phyloP scores from a whole-genome alignment of 2,888 invertebrate species.

The Orchesella flavescens region DNA sequence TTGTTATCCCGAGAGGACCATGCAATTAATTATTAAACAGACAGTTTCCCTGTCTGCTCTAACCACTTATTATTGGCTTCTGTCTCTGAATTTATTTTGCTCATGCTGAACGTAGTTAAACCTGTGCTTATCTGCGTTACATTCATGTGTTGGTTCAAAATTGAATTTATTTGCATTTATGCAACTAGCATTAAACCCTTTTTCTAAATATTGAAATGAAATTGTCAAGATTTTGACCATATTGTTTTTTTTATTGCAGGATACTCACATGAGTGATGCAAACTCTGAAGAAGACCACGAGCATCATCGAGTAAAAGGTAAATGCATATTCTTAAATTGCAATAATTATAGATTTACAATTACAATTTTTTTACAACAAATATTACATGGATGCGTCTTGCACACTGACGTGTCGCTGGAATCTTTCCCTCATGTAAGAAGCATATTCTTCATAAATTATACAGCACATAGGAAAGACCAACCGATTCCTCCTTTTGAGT shows the following conservation, averaged over 20 bases:
- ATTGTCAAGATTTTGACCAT: neutral
- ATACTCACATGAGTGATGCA: constrained; percentile 65
- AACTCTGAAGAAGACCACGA: constrained; percentile 65
- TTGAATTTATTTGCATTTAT: neutral
- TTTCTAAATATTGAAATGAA: neutral
- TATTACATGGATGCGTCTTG: no score
- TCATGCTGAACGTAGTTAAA: no score
- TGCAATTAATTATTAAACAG: constrained; percentile 65
- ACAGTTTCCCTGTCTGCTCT: constrained; percentile 54
- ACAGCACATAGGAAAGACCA: no score
- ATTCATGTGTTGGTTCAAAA: no score
- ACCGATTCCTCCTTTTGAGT: no score
- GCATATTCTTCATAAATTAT: no score
- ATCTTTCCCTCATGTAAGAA: no score
- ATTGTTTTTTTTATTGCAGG: constrained; percentile 56
- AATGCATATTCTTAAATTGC: neutral
- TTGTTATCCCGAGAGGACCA: constrained; percentile 56
- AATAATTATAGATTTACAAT: neutral
- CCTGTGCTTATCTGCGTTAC: no score
- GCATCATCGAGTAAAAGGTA: constrained; percentile 61
- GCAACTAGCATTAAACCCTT: neutral
- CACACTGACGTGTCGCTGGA: no score
- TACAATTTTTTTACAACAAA: neutral
- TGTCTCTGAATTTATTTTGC: neutral
- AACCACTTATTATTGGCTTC: constrained; percentile 42